phyloP scores from a whole-genome alignment of 2,888 invertebrate genomes.

The Platypus cylindrus region DNA sequence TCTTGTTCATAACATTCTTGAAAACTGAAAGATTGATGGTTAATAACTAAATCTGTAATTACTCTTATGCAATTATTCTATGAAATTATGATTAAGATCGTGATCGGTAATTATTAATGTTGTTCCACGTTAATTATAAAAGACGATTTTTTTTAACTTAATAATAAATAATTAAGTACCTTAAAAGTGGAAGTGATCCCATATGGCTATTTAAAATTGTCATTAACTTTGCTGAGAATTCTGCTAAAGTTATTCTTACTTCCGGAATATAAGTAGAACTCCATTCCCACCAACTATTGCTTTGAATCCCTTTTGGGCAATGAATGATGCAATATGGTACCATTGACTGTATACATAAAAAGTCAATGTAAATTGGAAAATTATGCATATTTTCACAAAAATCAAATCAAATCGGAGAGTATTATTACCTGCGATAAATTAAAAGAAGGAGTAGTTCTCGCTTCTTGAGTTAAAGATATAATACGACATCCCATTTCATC shows the following conservation, averaged over 20 bases:
- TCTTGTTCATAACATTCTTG: slow-evolving; percentile 69
- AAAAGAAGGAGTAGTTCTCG: slow-evolving; percentile 44
- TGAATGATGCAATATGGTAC: slow-evolving; percentile 55
- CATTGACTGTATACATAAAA: slow-evolving; percentile 19
- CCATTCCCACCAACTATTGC: slow-evolving; percentile 55
- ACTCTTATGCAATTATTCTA: too few relatives aligned
- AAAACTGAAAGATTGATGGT: slow-evolving; percentile 45
- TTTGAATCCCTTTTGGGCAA: slow-evolving; percentile 42
- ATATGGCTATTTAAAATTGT: slow-evolving; percentile 59
- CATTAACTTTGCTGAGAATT: slow-evolving; percentile 52
- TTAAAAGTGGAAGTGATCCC: slow-evolving; percentile 65
- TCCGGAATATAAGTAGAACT: slow-evolving; percentile 52
- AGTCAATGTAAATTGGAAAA: background rate
- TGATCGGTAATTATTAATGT: background rate
- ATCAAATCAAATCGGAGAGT: slow-evolving; percentile 1
- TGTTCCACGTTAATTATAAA: too few relatives aligned
- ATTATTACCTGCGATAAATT: slow-evolving; percentile 24
- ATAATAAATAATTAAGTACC: slow-evolving; percentile 46
- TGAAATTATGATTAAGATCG: too few relatives aligned
- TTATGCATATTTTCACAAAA: background rate
- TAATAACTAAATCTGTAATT: background rate
- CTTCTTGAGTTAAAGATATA: slow-evolving; percentile 49
- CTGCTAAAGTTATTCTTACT: slow-evolving; percentile 51
- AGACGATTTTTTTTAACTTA: background rate
- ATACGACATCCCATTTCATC: slow-evolving; percentile 57